Conservation (phyloP, 2,797 vertebrate genomes). For the Eidolon dupreanum region DNA sequence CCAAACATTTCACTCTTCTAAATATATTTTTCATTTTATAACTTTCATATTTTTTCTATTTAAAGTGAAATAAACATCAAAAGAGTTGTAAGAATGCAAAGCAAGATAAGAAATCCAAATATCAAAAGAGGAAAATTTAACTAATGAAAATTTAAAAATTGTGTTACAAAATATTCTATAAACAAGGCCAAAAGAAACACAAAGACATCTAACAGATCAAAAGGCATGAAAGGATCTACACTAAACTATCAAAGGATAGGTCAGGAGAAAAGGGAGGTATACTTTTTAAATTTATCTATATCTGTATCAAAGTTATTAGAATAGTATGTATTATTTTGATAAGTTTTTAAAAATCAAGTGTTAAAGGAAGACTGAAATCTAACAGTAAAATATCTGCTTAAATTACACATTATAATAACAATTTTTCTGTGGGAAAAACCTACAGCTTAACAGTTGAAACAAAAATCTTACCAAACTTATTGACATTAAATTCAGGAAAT, state of each 20-base stretch:
- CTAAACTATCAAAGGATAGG: not conserved
- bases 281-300: not conserved
- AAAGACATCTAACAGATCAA: constrained; percentile 20
- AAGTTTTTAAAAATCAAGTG: not conserved
- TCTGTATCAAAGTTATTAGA: not conserved
- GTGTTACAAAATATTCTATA: constrained; percentile 30
- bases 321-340: constrained; percentile 19
- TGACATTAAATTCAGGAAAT: constrained; percentile 20
- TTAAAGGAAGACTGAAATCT: constrained; percentile 39
- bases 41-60: constrained; percentile 41
- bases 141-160: not conserved
- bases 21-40: not conserved
- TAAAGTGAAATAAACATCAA: constrained; percentile 53
- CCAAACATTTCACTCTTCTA: not conserved
- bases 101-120: constrained; percentile 25
- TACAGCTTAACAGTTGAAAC: not conserved
- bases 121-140: not conserved
- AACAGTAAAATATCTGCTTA: constrained; percentile 20
- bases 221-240: not conserved
- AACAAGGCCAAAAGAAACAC: not conserved
- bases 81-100: constrained; percentile 25
- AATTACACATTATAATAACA: not conserved
- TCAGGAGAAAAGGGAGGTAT: not conserved
- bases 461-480: constrained; percentile 34
- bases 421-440: not conserved